A percentile compares a stretch with the other conserved stretches of the same genome.
phyloP scores from a whole-genome alignment of 2,888 invertebrate species.

The Morpho deidamia region DNA sequence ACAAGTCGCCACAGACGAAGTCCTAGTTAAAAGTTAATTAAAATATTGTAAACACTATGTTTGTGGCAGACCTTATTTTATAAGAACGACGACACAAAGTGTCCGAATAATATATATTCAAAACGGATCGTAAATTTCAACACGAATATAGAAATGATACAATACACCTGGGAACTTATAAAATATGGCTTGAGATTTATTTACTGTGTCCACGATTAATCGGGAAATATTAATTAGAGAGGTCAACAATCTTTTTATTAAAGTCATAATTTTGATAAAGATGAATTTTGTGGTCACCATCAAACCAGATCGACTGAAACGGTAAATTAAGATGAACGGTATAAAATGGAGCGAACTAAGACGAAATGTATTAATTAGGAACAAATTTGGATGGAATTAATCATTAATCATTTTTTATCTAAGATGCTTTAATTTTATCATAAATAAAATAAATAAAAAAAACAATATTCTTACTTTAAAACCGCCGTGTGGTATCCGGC shows the following conservation, averaged over 20 bases:
- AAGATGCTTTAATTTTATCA: no score
- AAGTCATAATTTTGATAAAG: slow-evolving; percentile 27
- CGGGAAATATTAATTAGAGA: slow-evolving; percentile 59
- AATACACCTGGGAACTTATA: slow-evolving; percentile 56
- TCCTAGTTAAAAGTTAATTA: no score
- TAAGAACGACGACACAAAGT: slow-evolving; percentile 34
- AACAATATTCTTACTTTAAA: no score
- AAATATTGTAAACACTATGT: no score
- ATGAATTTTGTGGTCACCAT: slow-evolving; percentile 8
- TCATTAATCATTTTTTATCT: no score
- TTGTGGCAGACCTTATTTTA: no score
- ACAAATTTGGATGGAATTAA: no score
- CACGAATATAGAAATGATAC: slow-evolving; percentile 49
- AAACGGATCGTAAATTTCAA: slow-evolving; percentile 53
- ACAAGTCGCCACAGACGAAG: no score
- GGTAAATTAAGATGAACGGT: not conserved
- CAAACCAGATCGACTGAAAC: slow-evolving; percentile 21
- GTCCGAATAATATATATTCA: slow-evolving; percentile 47
- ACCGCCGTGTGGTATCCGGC: no score
- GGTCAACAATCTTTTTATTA: slow-evolving; percentile 59
- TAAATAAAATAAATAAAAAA: no score
- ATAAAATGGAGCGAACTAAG: no score
- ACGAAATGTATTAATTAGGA: no score
- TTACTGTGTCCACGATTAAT: slow-evolving; percentile 48
- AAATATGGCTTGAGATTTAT: slow-evolving; percentile 55